Base-by-base conservation (phyloP, 2,797 vertebrate genomes). In the Australoheros facetus region DNA sequence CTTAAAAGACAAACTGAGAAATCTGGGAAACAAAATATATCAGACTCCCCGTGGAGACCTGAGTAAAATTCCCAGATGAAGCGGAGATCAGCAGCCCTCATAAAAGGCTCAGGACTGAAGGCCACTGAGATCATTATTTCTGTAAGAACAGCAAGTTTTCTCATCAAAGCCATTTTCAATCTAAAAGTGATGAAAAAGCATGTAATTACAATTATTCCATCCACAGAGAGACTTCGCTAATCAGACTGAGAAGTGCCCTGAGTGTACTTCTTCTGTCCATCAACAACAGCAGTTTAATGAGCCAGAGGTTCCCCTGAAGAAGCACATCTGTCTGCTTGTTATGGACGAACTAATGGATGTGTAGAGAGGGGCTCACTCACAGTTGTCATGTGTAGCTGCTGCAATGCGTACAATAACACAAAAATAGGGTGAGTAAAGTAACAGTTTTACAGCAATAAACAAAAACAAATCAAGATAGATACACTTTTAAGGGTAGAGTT, bases 281-380 rank as follows among this genome's bases (percentile, higher is more conserved):
- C 76, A 85, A 78, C 81, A 83, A 78, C 77, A 19, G 82, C 85
- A 82, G 62, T 66, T 84, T 85, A 88, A 86, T 89, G 85, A 92
- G 87, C 74, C 86, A 71, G 73, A 90, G 86, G 81, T 88, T 87
- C 58, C 72, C 17, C n/a, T 23, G 4, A 75, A 64, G 72, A 70
- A 37, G 60, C 77, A 82, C 86, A 91, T 85, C 84, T 88, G 84
- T 39, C 1, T 3, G 48, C 19, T 56, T 76, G 28, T 78, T 82
- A 56, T 53, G 48, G 34, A 53, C 59, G 30, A 23, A 62, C 17
- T 71, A 73, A 79, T 17, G 62, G 58, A 23, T 19, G 19, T 54
- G 30, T 32, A 48, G 60, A 75, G 48, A 51, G 66, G 48, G 56
- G 71, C 39, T 78, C 70, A 30, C 66, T 66, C 17, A 23, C 28